Evolutionary conservation across 2,113 vertebrate genomes (phyloP).

Genomic region (Phrynosoma blainvillii): DNA sequence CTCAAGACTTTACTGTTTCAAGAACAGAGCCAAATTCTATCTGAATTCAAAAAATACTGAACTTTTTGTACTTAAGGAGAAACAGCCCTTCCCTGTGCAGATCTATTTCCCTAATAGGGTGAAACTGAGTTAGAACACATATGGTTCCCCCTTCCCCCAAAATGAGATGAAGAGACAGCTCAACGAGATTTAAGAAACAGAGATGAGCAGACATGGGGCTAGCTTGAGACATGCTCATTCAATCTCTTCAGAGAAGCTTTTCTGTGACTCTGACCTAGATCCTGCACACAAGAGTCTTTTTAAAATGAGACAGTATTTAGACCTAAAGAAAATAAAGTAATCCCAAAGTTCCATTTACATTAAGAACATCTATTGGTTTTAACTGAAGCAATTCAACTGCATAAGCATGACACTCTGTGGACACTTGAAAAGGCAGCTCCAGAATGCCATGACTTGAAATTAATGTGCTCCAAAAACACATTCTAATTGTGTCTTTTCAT

Average conservation of each 20-base stretch:
- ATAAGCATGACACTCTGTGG: not conserved
- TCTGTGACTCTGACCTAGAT: not conserved
- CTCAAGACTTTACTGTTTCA: not conserved
- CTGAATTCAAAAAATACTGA: not conserved
- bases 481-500: not conserved
- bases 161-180: not conserved
- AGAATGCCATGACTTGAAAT: not conserved
- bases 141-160: not conserved
- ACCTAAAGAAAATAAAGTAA: not conserved
- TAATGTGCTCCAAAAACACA: no score
- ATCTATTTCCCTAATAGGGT: not conserved
- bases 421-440: not conserved
- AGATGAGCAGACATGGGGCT: not conserved
- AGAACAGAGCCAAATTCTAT: not conserved
- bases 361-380: not conserved
- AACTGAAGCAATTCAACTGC: not conserved
- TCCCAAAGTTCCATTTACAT: not conserved
- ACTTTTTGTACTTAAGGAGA: not conserved
- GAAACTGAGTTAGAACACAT: not conserved
- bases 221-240: rapidly evolving
- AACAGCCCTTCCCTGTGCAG: not conserved
- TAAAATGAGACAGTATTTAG: not conserved
- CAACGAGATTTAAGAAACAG: rapidly evolving
- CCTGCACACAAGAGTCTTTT: not conserved
- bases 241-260: not conserved